Evolutionary conservation across 2,797 vertebrate genomes (phyloP).

Genomic region (Sebastes hubbsi): DNA sequence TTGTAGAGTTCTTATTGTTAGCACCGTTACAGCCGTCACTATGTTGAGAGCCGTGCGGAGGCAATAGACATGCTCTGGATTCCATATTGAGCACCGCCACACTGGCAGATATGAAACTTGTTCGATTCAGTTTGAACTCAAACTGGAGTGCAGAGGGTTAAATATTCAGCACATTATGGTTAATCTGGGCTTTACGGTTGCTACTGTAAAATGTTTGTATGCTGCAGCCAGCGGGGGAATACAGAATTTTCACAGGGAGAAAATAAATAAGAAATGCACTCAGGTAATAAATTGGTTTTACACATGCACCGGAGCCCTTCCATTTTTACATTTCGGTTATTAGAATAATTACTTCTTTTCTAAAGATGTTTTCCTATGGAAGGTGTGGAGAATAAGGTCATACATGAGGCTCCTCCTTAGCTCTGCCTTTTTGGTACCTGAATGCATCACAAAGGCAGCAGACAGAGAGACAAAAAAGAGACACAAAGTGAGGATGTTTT

Average conservation of each 20-base stretch:
- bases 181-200: not conserved
- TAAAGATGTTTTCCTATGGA: not conserved
- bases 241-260: not conserved
- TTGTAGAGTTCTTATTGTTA: too few species aligned
- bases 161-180: slow-evolving; percentile 4
- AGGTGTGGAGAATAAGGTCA: not conserved
- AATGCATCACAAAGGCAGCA: not conserved
- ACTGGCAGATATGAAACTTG: not conserved
- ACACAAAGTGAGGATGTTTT: slow-evolving; percentile 33
- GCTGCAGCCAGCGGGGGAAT: not conserved
- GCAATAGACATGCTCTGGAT: not conserved
- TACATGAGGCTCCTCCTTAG: not conserved
- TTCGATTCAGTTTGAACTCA: not conserved
- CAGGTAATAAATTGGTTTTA: slow-evolving; percentile 56
- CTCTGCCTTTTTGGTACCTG: not conserved
- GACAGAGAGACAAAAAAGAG: not conserved
- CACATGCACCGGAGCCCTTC: not conserved
- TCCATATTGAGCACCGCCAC: too few species aligned
- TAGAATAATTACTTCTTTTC: slow-evolving; percentile 25
- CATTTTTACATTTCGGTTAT: slow-evolving; percentile 37
- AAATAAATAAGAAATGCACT: slow-evolving; percentile 47
- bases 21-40: too few species aligned
- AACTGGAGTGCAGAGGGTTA: not conserved
- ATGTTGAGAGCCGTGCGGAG: not conserved
- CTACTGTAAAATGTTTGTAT: slow-evolving; percentile 12